These are phyloP conservation scores for Cranoglanis bouderius DNA, from an alignment of 2,113 vertebrate genomes.

Conservation along the genomic window DNA sequence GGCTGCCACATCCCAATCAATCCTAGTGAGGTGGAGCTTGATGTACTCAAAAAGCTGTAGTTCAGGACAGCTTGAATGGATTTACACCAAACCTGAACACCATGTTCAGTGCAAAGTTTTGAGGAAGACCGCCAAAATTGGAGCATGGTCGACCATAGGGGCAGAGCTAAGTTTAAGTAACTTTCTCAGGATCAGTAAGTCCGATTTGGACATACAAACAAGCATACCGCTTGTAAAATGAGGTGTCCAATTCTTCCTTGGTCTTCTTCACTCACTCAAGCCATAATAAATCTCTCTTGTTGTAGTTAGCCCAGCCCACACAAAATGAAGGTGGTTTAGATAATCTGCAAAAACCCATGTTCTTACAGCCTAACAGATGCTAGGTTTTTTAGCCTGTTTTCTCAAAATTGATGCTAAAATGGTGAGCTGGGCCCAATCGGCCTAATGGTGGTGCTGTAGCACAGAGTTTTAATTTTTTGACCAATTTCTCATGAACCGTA, in stretches of 20 bases:
- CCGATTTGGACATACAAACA: background rate
- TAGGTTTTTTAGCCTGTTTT: background rate
- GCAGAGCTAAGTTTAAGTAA: background rate
- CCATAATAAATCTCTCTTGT: background rate
- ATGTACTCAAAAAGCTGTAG: background rate
- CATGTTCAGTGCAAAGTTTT: background rate
- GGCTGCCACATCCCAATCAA: background rate
- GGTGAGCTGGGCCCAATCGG: background rate
- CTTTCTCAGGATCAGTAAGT: background rate
- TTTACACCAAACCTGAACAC: background rate
- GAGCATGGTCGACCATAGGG: background rate
- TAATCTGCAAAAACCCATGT: background rate
- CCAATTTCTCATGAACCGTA: background rate
- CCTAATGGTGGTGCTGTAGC: background rate
- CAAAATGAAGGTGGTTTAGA: background rate
- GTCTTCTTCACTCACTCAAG: background rate
- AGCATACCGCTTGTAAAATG: background rate
- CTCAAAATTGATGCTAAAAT: background rate
- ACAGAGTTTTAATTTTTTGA: background rate
- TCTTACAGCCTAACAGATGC: background rate
- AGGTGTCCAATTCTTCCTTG: background rate
- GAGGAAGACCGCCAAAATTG: background rate
- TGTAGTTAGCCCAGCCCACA: background rate
- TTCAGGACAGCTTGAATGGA: background rate
- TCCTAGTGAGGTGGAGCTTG: background rate